Evolutionary conservation across 2,113 vertebrate species (phyloP).

Genomic region (Hippopotamus amphibius): DNA sequence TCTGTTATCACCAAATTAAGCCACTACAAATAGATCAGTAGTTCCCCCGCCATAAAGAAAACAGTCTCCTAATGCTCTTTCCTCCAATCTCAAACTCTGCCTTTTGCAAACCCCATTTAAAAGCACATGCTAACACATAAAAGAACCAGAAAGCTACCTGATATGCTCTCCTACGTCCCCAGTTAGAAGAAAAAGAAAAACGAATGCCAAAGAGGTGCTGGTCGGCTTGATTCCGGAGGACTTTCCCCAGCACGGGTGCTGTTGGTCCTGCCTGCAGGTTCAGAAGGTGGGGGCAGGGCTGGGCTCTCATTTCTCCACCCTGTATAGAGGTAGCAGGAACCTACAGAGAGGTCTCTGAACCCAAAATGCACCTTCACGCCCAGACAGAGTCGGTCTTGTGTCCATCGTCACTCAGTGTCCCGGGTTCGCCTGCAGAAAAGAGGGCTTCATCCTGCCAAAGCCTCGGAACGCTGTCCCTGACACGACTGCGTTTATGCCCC

Average conservation of each 20-base stretch:
- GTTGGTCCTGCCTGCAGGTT: not conserved
- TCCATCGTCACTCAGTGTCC: not conserved
- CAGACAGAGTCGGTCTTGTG: not conserved
- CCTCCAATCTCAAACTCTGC: slow-evolving; percentile 4
- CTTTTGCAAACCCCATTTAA: slow-evolving; percentile 32
- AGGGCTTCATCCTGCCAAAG: not conserved
- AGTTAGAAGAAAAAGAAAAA: slow-evolving; percentile 33
- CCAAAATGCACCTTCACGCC: not conserved
- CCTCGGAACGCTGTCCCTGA: not conserved
- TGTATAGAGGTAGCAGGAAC: not conserved
- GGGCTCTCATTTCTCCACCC: not conserved
- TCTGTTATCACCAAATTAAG: not conserved
- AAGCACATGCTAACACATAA: slow-evolving; percentile 11
- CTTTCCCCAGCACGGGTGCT: not conserved
- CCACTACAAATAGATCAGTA: slow-evolving; percentile 34
- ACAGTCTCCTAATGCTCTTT: slow-evolving; percentile 4
- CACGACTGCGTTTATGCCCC: not conserved
- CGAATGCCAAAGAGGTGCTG: not conserved
- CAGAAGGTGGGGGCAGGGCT: not conserved
- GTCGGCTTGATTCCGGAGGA: not conserved
- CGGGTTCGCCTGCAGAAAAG: not conserved
- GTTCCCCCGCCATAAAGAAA: not conserved
- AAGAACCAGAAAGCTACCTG: slow-evolving; percentile 30
- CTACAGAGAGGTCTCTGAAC: slow-evolving; percentile 9
- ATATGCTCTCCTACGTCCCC: slow-evolving; percentile 2